Evolutionary conservation across 2,888 invertebrate species (phyloP), one percentile per base, ranked within the genome.

Genomic region (Pterostichus madidus): DNA sequence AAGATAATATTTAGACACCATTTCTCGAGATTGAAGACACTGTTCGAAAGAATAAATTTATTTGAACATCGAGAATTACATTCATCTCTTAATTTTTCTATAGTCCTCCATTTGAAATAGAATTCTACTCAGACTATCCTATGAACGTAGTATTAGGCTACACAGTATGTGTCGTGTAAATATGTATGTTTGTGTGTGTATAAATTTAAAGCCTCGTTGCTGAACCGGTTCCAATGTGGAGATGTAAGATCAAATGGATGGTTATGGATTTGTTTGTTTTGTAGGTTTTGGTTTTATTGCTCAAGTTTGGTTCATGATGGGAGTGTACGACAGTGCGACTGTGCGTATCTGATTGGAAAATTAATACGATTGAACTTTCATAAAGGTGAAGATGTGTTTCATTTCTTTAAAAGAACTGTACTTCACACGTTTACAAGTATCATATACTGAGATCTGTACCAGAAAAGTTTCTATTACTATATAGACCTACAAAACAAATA

Each of bases 201-300:
- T 68, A 68, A 68, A 68, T 68, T 68, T 68, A 68, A 68, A 68
- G 15, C 64, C 64, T 68, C 39, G 64, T 68, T 68, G 64, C 8
- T 39, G 15, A 68, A 68, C 64, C 64, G 64, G 64, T 68, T 68
- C n/a, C 24, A 24, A 5, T 13, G 64, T 39, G 15, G 35, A 35
- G 64, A 68, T 13, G 39, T 13, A 68, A 68, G 64, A 32, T 64
- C 13, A 35, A 15, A 64, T 64, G 64, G 32, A 64, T 64, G 64
- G 64, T 68, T 68, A 68, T 68, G 64, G 39, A 68, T 68, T 68
- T 68, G 64, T 68, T 68, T 68, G 39, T 68, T 68, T 68, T 39
- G 64, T 68, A 68, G n/a, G 64, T 13, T 68, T 68, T 68, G 39
- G n/a, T 68, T 68, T 68, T 68, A 68, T 68, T 68, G 64, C 39